These are phyloP conservation scores for Physocephala rufipes DNA, from an alignment of 2,888 invertebrate species.

Conservation along the genomic window DNA sequence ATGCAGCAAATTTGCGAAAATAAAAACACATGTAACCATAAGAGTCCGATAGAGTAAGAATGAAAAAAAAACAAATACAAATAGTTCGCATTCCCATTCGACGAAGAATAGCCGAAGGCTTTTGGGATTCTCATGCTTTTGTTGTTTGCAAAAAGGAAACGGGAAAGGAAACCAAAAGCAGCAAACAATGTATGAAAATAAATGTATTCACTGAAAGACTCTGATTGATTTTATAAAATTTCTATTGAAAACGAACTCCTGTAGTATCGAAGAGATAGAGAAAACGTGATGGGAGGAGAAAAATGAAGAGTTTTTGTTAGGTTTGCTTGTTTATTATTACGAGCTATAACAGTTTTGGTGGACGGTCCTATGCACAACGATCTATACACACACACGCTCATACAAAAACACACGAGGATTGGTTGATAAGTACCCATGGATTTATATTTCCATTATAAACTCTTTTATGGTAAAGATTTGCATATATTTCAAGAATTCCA, in stretches of 20 bases:
- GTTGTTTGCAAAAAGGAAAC: conserved; percentile 27
- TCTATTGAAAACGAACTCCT: background rate
- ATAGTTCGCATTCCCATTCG: no score
- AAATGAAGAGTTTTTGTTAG: conserved; percentile 19
- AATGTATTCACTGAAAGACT: conserved; percentile 52
- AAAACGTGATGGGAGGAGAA: background rate
- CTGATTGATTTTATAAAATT: conserved; percentile 52
- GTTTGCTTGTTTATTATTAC: conserved; percentile 12
- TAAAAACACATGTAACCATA: conserved; percentile 23
- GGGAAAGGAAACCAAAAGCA: background rate
- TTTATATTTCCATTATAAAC: no score
- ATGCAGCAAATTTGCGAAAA: conserved; percentile 49
- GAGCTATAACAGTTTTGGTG: conserved; percentile 17
- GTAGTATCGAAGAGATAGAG: no score
- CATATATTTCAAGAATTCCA: no score
- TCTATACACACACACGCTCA: background rate
- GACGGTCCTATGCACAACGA: conserved; percentile 3
- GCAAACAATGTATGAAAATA: conserved; percentile 50
- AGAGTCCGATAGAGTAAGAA: conserved; percentile 21
- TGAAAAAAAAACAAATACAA: background rate
- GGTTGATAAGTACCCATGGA: background rate
- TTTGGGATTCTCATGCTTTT: no score
- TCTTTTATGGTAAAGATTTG: no score
- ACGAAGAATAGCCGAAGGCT: no score
- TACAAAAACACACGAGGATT: background rate